phyloP scores from a whole-genome alignment of 1,140 invertebrate genomes.

The Eueides isabella region DNA sequence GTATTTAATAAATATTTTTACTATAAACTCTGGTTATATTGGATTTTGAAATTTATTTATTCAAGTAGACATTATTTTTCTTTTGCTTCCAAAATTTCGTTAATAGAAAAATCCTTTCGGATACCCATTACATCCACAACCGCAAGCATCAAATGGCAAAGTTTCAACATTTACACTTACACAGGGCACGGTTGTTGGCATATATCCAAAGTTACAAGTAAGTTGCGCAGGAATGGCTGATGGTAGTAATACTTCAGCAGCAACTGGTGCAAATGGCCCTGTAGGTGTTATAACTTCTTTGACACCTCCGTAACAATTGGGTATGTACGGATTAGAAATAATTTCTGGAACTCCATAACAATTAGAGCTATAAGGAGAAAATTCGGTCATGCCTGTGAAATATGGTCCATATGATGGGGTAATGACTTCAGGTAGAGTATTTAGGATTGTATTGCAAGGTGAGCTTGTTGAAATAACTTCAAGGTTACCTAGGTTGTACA shows the following conservation, averaged over 20 bases:
- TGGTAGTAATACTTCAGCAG: conserved; percentile 49
- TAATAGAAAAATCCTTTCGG: conserved; percentile 37
- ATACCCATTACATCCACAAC: conserved; percentile 34
- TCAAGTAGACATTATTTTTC: too few relatives aligned
- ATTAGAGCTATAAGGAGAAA: conserved; percentile 21
- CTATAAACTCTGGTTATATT: neutral
- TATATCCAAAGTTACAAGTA: conserved; percentile 50
- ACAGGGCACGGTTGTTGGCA: conserved; percentile 43
- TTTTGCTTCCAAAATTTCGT: neutral
- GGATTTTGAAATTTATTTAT: neutral
- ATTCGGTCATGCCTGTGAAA: conserved; percentile 25
- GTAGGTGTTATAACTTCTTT: conserved; percentile 33
- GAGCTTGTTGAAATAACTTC: conserved; percentile 17
- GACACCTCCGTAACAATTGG: conserved; percentile 28
- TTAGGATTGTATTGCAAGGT: conserved; percentile 7
- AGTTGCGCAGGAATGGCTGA: conserved; percentile 51
- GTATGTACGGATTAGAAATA: conserved; percentile 17
- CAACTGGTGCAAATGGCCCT: conserved; percentile 35
- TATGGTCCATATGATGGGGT: conserved; percentile 27
- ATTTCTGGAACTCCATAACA: conserved; percentile 25
- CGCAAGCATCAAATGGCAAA: conserved; percentile 40
- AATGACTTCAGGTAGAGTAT: conserved; percentile 27
- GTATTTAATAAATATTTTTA: conserved; percentile 12
- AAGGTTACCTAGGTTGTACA: conserved; percentile 15
- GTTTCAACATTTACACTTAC: conserved; percentile 54